Evolutionary conservation across 2,888 invertebrate genomes (phyloP).

Genomic region (Eudemis profundana): DNA sequence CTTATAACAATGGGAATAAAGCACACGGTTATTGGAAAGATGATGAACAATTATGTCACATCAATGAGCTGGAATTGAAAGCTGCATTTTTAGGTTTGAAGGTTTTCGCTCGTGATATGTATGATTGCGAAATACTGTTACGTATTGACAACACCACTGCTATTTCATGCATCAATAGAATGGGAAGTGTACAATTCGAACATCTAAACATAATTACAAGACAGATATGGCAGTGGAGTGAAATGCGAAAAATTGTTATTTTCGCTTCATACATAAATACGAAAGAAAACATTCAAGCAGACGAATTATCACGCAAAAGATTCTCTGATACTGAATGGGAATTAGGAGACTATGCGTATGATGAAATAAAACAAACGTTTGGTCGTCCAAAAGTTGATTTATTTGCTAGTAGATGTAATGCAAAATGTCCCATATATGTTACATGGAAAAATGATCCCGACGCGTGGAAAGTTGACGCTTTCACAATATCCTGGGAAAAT

Average conservation of each 20-base stretch:
- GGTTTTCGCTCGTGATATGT: slow-evolving; percentile 11
- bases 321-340: slow-evolving; percentile 32
- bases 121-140: slow-evolving; percentile 17
- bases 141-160: slow-evolving; percentile 41
- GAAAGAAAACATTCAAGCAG: slow-evolving; percentile 28
- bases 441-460: slow-evolving; percentile 40
- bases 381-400: slow-evolving; percentile 15
- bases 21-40: slow-evolving; percentile 13
- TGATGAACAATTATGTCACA: slow-evolving; percentile 15
- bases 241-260: slow-evolving; percentile 21
- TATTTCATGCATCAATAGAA: slow-evolving; percentile 43
- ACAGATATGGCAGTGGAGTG: slow-evolving; percentile 42
- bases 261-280: slow-evolving; percentile 43
- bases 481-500: slow-evolving; percentile 36
- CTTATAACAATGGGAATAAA: slow-evolving; percentile 7
- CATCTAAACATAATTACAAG: slow-evolving; percentile 36
- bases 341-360: neutral
- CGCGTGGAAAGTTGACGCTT: slow-evolving; percentile 34
- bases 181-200: slow-evolving; percentile 40
- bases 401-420: slow-evolving; percentile 34
- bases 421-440: slow-evolving; percentile 28
- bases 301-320: slow-evolving; percentile 17
- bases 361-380: neutral
- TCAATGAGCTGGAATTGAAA: slow-evolving; percentile 42
- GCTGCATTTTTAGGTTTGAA: slow-evolving; percentile 42